Conservation (phyloP, 2,797 vertebrate genomes). For the Anguilla marmorata region DNA sequence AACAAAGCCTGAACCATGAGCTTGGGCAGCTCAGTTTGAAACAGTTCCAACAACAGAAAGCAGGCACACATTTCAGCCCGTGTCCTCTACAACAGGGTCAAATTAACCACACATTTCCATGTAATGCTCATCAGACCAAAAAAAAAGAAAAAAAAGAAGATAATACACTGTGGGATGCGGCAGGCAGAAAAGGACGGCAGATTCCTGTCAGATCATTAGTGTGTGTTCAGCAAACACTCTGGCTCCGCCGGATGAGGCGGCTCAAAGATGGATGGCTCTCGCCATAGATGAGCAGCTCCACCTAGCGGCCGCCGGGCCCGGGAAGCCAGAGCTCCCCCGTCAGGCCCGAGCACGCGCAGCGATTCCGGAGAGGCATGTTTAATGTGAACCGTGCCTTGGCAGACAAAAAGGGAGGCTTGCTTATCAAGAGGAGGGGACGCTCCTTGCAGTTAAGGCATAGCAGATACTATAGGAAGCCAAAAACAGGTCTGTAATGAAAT, state of each 20-base stretch:
- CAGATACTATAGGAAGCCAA: neutral
- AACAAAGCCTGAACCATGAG: neutral
- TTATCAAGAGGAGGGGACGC: neutral
- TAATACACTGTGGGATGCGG: neutral
- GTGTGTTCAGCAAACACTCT: conserved; percentile 27
- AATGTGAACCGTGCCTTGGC: conserved; percentile 21
- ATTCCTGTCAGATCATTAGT: conserved; percentile 21
- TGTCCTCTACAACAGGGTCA: neutral
- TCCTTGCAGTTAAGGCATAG: neutral
- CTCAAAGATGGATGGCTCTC: conserved; percentile 26
- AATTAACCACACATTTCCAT: conserved; percentile 5
- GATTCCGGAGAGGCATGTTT: conserved; percentile 12
- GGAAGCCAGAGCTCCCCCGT: conserved; percentile 20
- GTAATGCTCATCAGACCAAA: neutral
- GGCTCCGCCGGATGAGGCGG: neutral
- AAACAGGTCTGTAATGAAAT: neutral
- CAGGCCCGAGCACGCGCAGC: conserved; percentile 14
- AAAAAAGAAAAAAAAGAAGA: neutral
- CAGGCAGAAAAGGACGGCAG: neutral
- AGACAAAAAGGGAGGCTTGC: conserved; percentile 11
- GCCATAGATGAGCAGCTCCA: conserved; percentile 70
- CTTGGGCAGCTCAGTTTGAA: neutral
- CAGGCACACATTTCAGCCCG: neutral
- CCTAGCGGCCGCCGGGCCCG: conserved; percentile 61
- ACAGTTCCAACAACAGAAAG: neutral